Evolutionary conservation across 2,888 invertebrate genomes (phyloP), one percentile per base, ranked within the genome.

Genomic region (Coelopa pilipes): DNA sequence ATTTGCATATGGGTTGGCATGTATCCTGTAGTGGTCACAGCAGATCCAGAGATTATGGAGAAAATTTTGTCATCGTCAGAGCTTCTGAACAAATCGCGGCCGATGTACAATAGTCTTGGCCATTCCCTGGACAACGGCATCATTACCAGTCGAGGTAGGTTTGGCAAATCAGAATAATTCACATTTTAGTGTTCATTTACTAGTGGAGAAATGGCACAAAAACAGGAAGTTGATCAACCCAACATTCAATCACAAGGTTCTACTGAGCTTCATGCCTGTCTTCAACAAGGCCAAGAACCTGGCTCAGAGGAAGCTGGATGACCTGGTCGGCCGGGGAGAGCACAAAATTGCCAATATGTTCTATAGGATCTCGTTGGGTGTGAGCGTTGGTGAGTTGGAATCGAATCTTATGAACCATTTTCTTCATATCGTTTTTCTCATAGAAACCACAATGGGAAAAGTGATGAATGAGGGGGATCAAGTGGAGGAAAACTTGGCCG

Each of bases 371-470:
- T 15, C 75, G 5, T 60, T 76, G 19, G 65, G 76, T 21, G 73
- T 77, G 24, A 65, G 75, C 7, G 72, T 75, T 17, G 77, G 78
- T 77, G 68, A 77, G 76, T 60, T 15, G 34, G 34, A 34, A 34
- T 34, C 2, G 7, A 24, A 7, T 15, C 19, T 9, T 21, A 60
- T 13, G 15, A 24, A 21, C 34, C n/a, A n/a, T n/a, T n/a, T n/a
- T 15, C 49, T 7, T n/a, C 4, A 47, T 50, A 49, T 45, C 12
- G 11, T 47, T 57, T 53, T 67, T 11, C 17, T 19, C 65, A 0
- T 50, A 78, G 78, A 78, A 74, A 78, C 78, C 11, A 78, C 78
- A 9, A 77, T 78, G 77, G 78, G 78, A 1, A 76, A 78, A 65
- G 15, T 24, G 17, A 63, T 76, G 73, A 13, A n/a, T n/a, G 70